Base-by-base conservation (phyloP, 2,797 vertebrate species). In the Anomalospiza imberbis region DNA sequence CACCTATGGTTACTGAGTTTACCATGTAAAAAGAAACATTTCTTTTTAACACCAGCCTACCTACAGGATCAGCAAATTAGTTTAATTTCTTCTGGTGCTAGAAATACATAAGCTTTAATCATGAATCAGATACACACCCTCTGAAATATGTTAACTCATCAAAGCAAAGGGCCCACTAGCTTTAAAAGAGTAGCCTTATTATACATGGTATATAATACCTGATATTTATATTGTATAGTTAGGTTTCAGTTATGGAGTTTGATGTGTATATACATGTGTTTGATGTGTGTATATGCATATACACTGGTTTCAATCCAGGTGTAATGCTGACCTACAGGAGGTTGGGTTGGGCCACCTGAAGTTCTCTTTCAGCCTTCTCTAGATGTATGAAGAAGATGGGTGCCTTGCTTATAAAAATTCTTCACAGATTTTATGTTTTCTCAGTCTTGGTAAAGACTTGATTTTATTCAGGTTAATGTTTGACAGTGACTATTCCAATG, bases 21-120 rank as follows among this genome's bases (percentile, higher is more conserved):
- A 82, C 83, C 53, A 85, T 93, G 77, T 94, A 75, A 94, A 96
- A 95, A 96, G 92, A 91, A 94, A 62, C 88, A 80, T 47, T 87
- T 88, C 88, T 89, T 93, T 91, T 55, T 91, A 93, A 81, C 60
- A 91, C 51, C 58, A 91, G 85, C 51, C 70, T 96, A 81, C 87
- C 74, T 92, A 91, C 55, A 81, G 73, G 66, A 94, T 76, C 73
- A 95, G 91, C 94, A 93, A 95, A 94, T 90, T 91, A 87, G 82
- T 75, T 93, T 94, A 91, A 94, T 94, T 96, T 93, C 79, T 96
- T 81, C 88, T 93, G 53, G 80, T 95, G 63, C 91, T 97, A 90
- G 95, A 96, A 95, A 91, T 95, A 93, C 25, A 88, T 85, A 92
- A 87, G 86, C 94, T 96, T 96, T 95, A 94, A 96, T 96, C 93